Base-by-base conservation (phyloP, 2,888 invertebrate genomes). In the Cenopis cana region DNA sequence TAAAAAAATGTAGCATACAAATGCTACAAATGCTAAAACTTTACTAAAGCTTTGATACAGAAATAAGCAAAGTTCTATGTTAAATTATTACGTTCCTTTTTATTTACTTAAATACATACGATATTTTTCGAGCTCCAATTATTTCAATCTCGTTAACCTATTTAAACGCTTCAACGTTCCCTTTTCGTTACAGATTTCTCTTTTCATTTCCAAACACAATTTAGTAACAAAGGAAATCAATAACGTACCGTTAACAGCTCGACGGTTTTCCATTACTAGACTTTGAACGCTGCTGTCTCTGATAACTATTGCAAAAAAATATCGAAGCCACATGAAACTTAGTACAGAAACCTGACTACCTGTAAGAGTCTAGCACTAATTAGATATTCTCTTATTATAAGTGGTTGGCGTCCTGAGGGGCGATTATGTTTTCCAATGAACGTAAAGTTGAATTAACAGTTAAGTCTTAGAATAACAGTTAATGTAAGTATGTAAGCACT, bases 141-240 rank as follows among this genome's bases (percentile, higher is more conserved):
- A n/a, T 36, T 52, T 36, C 52, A 20, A n/a, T 36, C 50, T 52
- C 62, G 36, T 64, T 52, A 64, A 8, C 14, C 12, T 36, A 52
- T 64, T 64, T 52, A 52, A 62, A 38, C 50, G 38, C 50, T 24
- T 24, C n/a, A 29, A 29, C 50, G 33, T 18, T 62, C 17, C 33
- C 18, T 18, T 38, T 52, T 38, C 12, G 24, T 46, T 12, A 20
- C 20, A n/a, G 9, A n/a, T 14, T 46, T 24, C 10, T 29, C 17
- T n/a, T 52, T 64, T 36, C 9, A 64, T 52, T 52, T n/a, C 33
- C 18, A 38, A 20, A 18, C 38, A 52, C 52, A 52, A 64, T 64
- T 64, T 20, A 64, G 36, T 52, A 52, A 64, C 62, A 64, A 64
- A 38, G 52, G 52, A 52, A 64, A 38, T 64, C 52, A 38, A 64